Conservation (phyloP, 1,140 invertebrate species). For the Nautilus pompilius region DNA sequence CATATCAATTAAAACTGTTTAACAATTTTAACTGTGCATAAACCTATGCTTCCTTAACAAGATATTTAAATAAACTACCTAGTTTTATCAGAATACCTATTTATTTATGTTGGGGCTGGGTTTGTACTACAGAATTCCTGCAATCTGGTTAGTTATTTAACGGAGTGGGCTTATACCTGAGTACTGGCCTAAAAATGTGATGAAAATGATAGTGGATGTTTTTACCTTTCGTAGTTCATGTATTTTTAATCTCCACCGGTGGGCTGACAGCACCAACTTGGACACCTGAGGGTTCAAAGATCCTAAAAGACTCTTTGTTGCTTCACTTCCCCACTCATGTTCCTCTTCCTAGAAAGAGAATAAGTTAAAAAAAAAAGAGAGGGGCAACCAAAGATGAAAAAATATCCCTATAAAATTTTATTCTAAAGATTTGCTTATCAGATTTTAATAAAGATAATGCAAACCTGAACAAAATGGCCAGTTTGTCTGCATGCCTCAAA, state of each 20-base stretch:
- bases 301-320: slow-evolving; percentile 24
- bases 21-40: no score
- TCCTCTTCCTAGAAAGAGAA: slow-evolving; percentile 64
- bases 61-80: no score
- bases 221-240: slow-evolving; percentile 23
- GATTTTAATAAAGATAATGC: no score
- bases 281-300: slow-evolving; percentile 22
- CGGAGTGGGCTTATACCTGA: no score
- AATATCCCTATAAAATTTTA: background rate
- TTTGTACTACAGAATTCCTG: no score
- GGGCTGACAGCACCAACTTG: slow-evolving; percentile 47
- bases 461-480: slow-evolving; percentile 68
- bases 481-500: slow-evolving; percentile 65
- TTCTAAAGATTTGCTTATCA: no score
- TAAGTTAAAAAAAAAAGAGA: background rate
- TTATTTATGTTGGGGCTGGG: no score
- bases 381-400: no score
- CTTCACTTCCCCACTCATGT: slow-evolving; percentile 51
- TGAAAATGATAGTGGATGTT: background rate
- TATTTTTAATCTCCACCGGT: slow-evolving; percentile 47
- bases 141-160: no score
- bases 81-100: no score
- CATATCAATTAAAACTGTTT: no score
- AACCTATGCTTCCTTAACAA: no score
- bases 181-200: background rate